A percentile compares a stretch with the other conserved stretches of the same genome.
Conservation (phyloP, 2,888 invertebrate genomes). For the Aspidiotus rigidus region DNA sequence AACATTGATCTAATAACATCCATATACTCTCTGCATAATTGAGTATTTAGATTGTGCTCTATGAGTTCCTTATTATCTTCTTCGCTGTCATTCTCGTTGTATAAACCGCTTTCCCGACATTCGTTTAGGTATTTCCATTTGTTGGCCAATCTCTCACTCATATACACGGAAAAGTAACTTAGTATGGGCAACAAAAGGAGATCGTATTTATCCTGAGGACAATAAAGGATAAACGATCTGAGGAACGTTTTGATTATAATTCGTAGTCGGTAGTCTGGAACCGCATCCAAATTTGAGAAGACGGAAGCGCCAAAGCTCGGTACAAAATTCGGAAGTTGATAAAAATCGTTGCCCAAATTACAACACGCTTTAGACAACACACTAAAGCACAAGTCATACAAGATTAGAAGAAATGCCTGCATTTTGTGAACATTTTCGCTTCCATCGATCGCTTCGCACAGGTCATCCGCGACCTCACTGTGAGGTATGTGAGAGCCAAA, state of each 20-base stretch:
- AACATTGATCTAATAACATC: slow-evolving; percentile 70
- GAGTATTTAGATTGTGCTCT: slow-evolving; percentile 75
- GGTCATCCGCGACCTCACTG: slow-evolving; percentile 26
- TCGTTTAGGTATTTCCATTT: slow-evolving; percentile 73
- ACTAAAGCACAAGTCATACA: slow-evolving; percentile 74
- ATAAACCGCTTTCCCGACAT: slow-evolving; percentile 63
- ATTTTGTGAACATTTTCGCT: slow-evolving; percentile 60
- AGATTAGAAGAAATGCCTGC: slow-evolving; percentile 68
- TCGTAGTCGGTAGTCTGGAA: slow-evolving; percentile 78
- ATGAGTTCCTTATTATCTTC: slow-evolving; percentile 54
- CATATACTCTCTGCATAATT: slow-evolving; percentile 76
- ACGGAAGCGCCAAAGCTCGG: slow-evolving; percentile 63
- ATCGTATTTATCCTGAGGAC: slow-evolving; percentile 70
- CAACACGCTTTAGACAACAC: slow-evolving; percentile 68
- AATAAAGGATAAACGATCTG: slow-evolving; percentile 74
- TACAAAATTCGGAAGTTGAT: slow-evolving; percentile 64
- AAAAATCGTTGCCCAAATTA: slow-evolving; percentile 77
- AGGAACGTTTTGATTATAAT: slow-evolving; percentile 74
- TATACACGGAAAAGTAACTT: slow-evolving; percentile 61
- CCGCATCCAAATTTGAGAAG: slow-evolving; percentile 57
- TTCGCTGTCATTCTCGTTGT: slow-evolving; percentile 66
- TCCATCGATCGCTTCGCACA: slow-evolving; percentile 33
- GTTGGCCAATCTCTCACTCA: slow-evolving; percentile 54
- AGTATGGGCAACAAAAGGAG: slow-evolving; percentile 69
- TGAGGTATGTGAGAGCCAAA: slow-evolving; percentile 29